Conservation (phyloP, 2,797 vertebrate genomes). For the Coreius guichenoti region DNA sequence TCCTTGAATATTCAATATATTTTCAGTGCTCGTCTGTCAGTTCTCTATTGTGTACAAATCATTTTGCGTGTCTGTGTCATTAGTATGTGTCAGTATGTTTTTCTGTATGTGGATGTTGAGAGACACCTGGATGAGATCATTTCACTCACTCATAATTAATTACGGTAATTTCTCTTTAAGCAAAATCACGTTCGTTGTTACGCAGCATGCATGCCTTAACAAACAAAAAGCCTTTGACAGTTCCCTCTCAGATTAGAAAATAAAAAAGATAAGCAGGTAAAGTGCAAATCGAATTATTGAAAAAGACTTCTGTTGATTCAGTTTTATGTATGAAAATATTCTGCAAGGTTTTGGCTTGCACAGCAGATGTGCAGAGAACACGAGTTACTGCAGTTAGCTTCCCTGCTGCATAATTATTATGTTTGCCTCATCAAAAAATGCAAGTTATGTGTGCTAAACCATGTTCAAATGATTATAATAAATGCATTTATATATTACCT, state of each 20-base stretch:
- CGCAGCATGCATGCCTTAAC: slow-evolving; percentile 49
- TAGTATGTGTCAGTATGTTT: slow-evolving; percentile 7
- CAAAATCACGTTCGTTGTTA: slow-evolving; percentile 4
- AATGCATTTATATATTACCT: slow-evolving; percentile 81
- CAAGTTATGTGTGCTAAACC: slow-evolving; percentile 80
- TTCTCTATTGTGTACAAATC: slow-evolving; percentile 48
- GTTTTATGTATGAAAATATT: slow-evolving; percentile 25
- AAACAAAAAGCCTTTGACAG: slow-evolving; percentile 44
- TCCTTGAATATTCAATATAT: slow-evolving; percentile 48
- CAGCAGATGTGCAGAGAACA: slow-evolving; percentile 33
- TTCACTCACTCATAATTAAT: slow-evolving; percentile 27
- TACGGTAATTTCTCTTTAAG: slow-evolving; percentile 15
- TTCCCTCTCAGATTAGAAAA: slow-evolving; percentile 36
- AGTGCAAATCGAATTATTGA: slow-evolving; percentile 19
- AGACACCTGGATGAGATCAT: slow-evolving; percentile 29
- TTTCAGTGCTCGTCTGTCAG: slow-evolving; percentile 54
- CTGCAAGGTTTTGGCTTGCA: slow-evolving; percentile 30
- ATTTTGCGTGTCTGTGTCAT: slow-evolving; percentile 44
- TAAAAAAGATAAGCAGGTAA: slow-evolving; percentile 45
- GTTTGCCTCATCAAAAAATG: slow-evolving; percentile 69
- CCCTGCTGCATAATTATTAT: slow-evolving; percentile 52
- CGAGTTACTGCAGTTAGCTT: slow-evolving; percentile 55
- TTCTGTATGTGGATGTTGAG: slow-evolving; percentile 23
- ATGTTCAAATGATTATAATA: slow-evolving; percentile 82
- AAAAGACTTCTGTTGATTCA: background rate